Conservation (phyloP, 2,113 vertebrate genomes). For the Vidua macroura region DNA sequence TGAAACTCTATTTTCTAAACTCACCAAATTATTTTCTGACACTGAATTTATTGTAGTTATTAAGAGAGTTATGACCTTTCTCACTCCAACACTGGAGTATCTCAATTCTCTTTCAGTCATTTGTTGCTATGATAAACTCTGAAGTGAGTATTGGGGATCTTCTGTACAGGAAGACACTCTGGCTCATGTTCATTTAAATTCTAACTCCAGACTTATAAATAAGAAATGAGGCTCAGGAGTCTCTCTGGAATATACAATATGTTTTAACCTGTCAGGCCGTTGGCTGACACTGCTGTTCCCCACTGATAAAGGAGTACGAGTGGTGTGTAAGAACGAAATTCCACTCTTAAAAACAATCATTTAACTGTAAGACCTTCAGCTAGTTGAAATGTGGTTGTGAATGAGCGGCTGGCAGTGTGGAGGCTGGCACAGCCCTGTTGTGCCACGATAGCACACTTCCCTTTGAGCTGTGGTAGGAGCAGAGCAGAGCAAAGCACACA, state of each 20-base stretch:
- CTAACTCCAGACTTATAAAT: not conserved
- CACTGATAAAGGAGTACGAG: not conserved
- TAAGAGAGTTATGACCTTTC: not conserved
- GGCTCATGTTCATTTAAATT: conserved; percentile 11
- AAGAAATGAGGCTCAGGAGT: not conserved
- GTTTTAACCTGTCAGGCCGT: not conserved
- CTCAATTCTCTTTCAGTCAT: not conserved
- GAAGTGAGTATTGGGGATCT: not conserved
- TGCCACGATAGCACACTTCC: not conserved
- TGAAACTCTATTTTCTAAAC: not conserved
- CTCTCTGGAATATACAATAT: not conserved
- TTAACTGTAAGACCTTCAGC: not conserved
- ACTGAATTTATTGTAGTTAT: not conserved
- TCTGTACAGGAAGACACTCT: not conserved
- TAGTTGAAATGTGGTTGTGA: not conserved
- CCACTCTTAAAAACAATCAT: not conserved
- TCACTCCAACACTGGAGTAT: not conserved
- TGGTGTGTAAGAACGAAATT: not conserved
- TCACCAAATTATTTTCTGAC: not conserved
- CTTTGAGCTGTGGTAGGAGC: not conserved
- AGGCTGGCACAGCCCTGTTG: not conserved
- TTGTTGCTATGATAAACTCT: not conserved
- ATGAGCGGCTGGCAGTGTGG: not conserved
- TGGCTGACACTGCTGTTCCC: conserved; percentile 28
- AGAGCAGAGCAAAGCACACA: not conserved